phyloP scores from a whole-genome alignment of 1,140 invertebrate species.

The Colletes gigas region DNA sequence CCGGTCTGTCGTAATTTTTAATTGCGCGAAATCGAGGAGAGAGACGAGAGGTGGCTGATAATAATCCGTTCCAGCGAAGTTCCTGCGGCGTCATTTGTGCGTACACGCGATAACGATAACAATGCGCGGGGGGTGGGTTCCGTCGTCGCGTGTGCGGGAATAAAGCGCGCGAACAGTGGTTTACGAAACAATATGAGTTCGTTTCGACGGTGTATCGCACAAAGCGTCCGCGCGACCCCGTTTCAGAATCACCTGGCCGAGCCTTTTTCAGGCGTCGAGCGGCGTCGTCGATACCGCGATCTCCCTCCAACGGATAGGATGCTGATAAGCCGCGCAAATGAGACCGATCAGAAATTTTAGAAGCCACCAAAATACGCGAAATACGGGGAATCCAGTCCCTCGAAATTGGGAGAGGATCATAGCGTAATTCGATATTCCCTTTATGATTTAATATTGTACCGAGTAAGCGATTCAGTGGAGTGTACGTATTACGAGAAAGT shows the following conservation, averaged over 20 bases:
- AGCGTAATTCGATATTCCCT: too few species aligned
- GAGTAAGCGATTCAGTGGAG: too few species aligned
- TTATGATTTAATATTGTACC: too few species aligned
- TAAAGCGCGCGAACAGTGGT: conserved; percentile 9
- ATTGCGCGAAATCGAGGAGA: background rate
- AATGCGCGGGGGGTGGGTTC: background rate
- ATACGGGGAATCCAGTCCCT: too few species aligned
- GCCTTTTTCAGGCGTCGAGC: conserved; percentile 2
- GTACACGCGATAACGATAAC: conserved; percentile 40
- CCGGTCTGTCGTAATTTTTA: background rate
- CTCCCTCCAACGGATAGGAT: too few species aligned
- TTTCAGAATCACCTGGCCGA: conserved; percentile 5
- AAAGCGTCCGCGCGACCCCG: background rate
- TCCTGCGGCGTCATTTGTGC: conserved; percentile 32
- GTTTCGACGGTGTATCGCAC: conserved; percentile 36
- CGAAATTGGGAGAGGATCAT: too few species aligned
- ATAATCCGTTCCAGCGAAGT: conserved; percentile 5
- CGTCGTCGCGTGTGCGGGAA: conserved; percentile 1
- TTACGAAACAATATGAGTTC: conserved; percentile 35
- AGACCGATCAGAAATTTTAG: background rate
- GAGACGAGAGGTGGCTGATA: background rate
- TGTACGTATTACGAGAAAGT: too few species aligned
- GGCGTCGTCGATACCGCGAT: background rate
- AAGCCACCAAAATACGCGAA: background rate
- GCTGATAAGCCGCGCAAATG: background rate